Evolutionary conservation across 2,113 vertebrate genomes (phyloP), one percentile per base, ranked within the genome.

Genomic region (Puntigrus tetrazona): DNA sequence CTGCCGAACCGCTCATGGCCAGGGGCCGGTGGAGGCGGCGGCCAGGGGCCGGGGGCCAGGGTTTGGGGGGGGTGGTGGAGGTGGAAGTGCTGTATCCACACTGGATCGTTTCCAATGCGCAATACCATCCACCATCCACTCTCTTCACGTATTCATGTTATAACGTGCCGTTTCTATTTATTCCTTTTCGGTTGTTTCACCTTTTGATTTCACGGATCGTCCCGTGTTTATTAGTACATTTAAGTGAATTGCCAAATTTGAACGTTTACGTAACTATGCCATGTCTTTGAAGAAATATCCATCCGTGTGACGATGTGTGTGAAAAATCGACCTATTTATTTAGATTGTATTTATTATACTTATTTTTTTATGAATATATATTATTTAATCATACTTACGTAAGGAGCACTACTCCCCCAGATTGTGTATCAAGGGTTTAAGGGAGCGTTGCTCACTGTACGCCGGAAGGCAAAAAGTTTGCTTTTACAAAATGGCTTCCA

Each of bases 231-330:
- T 18, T 90, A 4, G 10, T 45, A 16, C 88, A 92, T 86, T 92
- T 90, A 88, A 88, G 88, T 91, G 89, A 89, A 83, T 92, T 92
- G 92, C 92, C 94, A 93, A 93, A 92, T 91, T 90, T 70, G 16
- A 65, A 45, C n/a, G 83, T 82, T 82, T 79, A 74, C 65, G 36
- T 79, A 22, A 82, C 34, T 73, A 38, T 50, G 50, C 13, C 79
- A 78, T 78, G 87, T 82, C 67, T 73, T 59, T 82, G 82, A 57
- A 45, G 16, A 83, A 86, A 91, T 83, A 70, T 91, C 83, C 91
- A 87, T 92, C 84, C 92, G 90, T 95, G 94, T 94, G 92, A 94
- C 92, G 91, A 89, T 91, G 89, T 87, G 45, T 85, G 73, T 87
- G 86, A 89, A 87, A 87, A 87, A 87, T 92, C 4, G 13, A 91